These are phyloP conservation scores for Varroa destructor DNA, from an alignment of 1,140 invertebrate genomes.

Conservation along the genomic window DNA sequence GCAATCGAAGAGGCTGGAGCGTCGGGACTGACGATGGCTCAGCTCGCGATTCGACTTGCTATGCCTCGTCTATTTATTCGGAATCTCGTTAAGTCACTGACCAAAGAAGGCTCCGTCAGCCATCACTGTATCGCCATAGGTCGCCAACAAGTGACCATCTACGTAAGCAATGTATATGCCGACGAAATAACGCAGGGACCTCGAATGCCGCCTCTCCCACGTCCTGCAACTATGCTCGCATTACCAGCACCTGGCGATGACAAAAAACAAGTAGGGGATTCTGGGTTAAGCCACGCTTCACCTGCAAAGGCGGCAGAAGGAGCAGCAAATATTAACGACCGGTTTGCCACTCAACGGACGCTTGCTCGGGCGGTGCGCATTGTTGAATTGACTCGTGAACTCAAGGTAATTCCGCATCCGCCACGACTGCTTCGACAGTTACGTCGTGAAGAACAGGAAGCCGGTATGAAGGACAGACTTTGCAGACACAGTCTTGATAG, in stretches of 20 bases:
- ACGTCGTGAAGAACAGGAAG: constrained; percentile 18
- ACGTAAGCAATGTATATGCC: constrained; percentile 24
- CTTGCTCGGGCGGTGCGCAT: constrained; percentile 2
- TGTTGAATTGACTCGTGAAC: constrained; percentile 4
- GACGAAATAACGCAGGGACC: background rate
- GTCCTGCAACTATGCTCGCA: background rate
- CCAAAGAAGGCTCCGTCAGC: constrained; percentile 6
- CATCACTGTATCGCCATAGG: constrained; percentile 8
- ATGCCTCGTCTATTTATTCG: constrained; percentile 4
- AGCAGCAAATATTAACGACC: background rate
- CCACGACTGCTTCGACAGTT: constrained; percentile 2
- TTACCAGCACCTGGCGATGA: too few species aligned
- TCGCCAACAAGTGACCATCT: constrained; percentile 21
- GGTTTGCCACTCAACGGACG: constrained; percentile 4
- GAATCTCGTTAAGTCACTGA: constrained; percentile 1
- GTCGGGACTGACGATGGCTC: constrained; percentile 10
- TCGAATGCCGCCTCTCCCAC: background rate
- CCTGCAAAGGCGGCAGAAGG: background rate
- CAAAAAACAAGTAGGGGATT: too few species aligned
- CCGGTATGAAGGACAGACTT: background rate
- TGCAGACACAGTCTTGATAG: constrained; percentile 24
- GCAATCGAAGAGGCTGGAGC: constrained; percentile 6
- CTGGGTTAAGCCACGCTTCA: too few species aligned
- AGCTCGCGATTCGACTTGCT: background rate
- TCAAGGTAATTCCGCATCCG: constrained; percentile 17